Evolutionary conservation across 2,113 vertebrate species (phyloP), one percentile per base, ranked within the genome.

Genomic region (Chunga burmeisteri): DNA sequence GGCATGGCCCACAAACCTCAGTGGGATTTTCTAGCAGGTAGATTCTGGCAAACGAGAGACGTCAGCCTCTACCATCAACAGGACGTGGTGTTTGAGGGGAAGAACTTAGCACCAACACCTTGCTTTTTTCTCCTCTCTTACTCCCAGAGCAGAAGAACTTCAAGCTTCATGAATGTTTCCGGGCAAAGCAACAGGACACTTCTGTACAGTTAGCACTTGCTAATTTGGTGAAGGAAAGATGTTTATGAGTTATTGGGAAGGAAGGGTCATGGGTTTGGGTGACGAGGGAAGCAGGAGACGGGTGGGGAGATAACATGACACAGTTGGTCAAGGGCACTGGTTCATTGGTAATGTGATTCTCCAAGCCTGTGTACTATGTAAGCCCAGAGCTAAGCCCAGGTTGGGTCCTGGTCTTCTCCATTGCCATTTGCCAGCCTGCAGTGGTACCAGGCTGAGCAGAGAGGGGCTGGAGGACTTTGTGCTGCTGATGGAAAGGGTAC

Each of bases 271-370:
- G 25, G n/a, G 16, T 94, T 65, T 88, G 42, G 16, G 38, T 62
- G 10, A 7, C n/a, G 53, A 56, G 21, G 40, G 47, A 56, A 65
- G 5, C 12, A 40, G n/a, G 10, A 81, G 49, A 53, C 3, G 18
- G 8, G 3, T 49, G 32, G 19, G 38, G 18, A 77, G 30, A 11
- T 46, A 8, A 8, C 0, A 0, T 29, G 21, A 55, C 29, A 29
- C 18, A 77, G 36, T 11, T 26, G 20, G 16, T 61, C n/a, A 40
- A 82, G 49, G 53, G 9, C 20, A 27, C 2, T 1, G 3, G 13
- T 72, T 26, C 8, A 8, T 34, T 16, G 8, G 27, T 29, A 11
- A 40, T 9, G 10, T 34, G 56, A 23, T 86, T 27, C 62, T 53
- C 25, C 23, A 63, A n/a, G 25, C 32, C 78, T 63, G 27, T 1